Conservation (phyloP, 2,113 vertebrate species). For the Oplegnathus fasciatus region DNA sequence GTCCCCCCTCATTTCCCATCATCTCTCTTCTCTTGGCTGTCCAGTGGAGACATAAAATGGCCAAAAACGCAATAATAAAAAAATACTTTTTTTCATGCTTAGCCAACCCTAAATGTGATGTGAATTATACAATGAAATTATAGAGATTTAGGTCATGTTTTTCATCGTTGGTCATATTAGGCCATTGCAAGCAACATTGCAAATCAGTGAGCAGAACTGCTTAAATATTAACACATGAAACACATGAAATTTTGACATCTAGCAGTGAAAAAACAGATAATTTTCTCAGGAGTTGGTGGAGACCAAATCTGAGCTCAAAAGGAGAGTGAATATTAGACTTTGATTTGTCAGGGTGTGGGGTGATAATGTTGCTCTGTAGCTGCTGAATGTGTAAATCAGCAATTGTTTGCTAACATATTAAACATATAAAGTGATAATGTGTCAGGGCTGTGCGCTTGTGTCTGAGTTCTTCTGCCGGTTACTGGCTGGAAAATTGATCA, state of each 20-base stretch:
- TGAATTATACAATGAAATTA: background rate
- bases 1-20: background rate
- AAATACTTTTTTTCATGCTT: too few species aligned
- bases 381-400: background rate
- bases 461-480: background rate
- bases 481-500: background rate
- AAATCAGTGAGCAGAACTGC: background rate
- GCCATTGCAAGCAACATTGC: background rate
- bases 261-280: background rate
- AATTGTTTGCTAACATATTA: background rate
- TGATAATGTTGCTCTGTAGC: too few species aligned
- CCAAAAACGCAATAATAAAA: background rate
- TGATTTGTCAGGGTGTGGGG: background rate
- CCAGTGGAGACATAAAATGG: background rate
- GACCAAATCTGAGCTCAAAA: background rate
- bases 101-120: background rate
- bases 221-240: background rate
- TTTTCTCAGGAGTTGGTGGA: slow-evolving; percentile 9
- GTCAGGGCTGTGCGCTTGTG: background rate
- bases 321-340: background rate
- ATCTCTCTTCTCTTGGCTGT: background rate
- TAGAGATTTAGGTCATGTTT: background rate
- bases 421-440: background rate
- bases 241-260: background rate
- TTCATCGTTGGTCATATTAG: background rate